Evolutionary conservation across 1,140 invertebrate genomes (phyloP), one percentile per base, ranked within the genome.

Genomic region (Protaetia brevitarsis): DNA sequence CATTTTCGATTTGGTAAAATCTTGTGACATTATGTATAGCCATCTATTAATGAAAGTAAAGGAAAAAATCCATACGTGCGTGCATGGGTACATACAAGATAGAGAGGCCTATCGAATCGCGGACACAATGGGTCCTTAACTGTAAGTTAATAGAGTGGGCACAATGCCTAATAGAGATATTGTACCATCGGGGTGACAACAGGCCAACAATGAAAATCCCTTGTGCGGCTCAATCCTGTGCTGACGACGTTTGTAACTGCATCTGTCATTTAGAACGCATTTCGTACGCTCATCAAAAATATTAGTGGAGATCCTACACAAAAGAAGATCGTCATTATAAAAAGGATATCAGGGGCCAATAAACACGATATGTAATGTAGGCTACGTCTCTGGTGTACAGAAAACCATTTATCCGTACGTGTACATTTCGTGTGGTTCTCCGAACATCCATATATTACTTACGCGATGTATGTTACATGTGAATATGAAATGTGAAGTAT

Each of bases 141-240:
- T 59, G 29, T 31, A 59, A 59, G 57, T 59, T 59, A 59, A 59
- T 59, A 59, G 57, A 59, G 23, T 59, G 29, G 57, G 57, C 57
- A 59, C 57, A 59, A 59, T 28, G 26, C 26, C 57, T 59, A 59
- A 59, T 59, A 59, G 57, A 59, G 57, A 59, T 59, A 59, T 59
- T 59, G 57, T 59, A 28, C 28, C 19, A 59, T 16, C 26, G 57
- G 57, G 57, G 26, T 59, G 57, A 59, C 57, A 59, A 28, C 57
- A n/a, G 13, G 23, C 10, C 57, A 6, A 59, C 57, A 59, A 59
- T 59, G 57, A 16, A 30, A 59, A 51, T 51, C 57, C 57, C 57
- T 59, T 59, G 27, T 23, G 26, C 26, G 28, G 29, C 57, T 30
- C 29, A 19, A 59, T 59, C 16, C 57, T 29, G 5, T 11, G 26